Base-by-base conservation (phyloP, 2,113 vertebrate genomes). In the Chloebia gouldiae region DNA sequence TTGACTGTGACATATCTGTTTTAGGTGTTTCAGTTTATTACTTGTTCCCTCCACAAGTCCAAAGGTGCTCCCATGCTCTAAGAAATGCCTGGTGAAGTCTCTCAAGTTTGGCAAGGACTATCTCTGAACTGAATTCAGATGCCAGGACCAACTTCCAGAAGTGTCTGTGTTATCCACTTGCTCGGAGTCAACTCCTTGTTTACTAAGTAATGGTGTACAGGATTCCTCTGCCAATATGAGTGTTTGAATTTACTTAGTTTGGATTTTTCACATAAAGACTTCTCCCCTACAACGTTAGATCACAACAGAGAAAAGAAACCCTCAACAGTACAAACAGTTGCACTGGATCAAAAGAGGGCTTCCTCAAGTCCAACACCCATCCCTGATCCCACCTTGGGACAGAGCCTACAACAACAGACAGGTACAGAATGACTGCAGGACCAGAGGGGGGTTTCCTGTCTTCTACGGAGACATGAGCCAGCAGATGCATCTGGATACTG, bases 151-250 rank as follows among this genome's bases (percentile, higher is more conserved):
- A 53, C 79, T 86, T 50, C 37, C 68, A 82, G 50, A 80, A 72
- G 40, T 3, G 4, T 57, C 79, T 85, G n/a, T 31, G 22, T 50
- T 61, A 53, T 68, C 40, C 71, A 37, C 28, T 39, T 45, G 28
- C 81, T 91, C 64, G 51, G 56, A 73, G 35, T 8, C 73, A 81
- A 17, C 35, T 66, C 64, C 61, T 25, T n/a, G 28, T 11, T 91
- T 50, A 30, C 27, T 5, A 39, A 40, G 42, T 23, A 37, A 13
- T 0, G 0, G 30, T 44, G n/a, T 24, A 35, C 19, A 76, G 40
- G 30, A 75, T 47, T 77, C 37, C 66, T 76, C 45, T 59, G 22
- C 39, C 63, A 33, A 17, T 25, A 3, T 10, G 16, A 84, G n/a
- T 9, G 49, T 31, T 60, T 10, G 24, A 35, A 77, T 40, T 77